Base-by-base conservation (phyloP, 2,797 vertebrate genomes). In the Gallirallus australis region DNA sequence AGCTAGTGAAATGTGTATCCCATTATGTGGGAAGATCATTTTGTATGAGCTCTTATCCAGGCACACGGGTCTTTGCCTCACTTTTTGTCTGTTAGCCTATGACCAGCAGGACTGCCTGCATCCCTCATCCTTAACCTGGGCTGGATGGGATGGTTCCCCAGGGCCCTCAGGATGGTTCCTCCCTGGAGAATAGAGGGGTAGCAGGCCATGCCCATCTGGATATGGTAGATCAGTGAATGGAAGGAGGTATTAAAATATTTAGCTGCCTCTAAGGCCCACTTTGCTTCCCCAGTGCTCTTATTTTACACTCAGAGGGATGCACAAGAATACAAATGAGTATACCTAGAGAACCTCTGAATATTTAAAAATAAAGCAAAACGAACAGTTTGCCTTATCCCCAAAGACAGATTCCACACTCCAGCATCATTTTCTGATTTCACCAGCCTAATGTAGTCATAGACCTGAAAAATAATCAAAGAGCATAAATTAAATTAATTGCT, bases 401-500 rank as follows among this genome's bases (percentile, higher is more conserved):
- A 56, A 91, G 27, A 66, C 33, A 81, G 69, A 65, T 27, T 80
- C 37, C 16, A 76, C 15, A 14, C 18, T 61, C 30, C 63, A 80
- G 42, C 10, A 24, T 72, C 24, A 40, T 47, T 63, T 93, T 61
- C 20, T 80, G 31, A 92, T 77, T 75, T 85, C 91, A 87, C 20
- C 33, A 75, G 45, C 9, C 35, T 9, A 50, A 27, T 30, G 24
- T 78, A 40, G 23, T 69, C 18, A 52, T 1, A 63, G 40, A 77
- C 64, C 9, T 66, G 61, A 80, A 82, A 91, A 90, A 69, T 25
- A 57, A 83, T 27, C 33, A 69, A 56, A 69, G 21, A 66, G 14
- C 27, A 82, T 53, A 83, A 75, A 82, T 80, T 61, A 70, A 78
- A 90, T 47, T 35, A 82, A 72, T 45, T 77, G 39, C 5, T 89